Base-by-base conservation (phyloP, 2,888 invertebrate species). In the Amphipyra tragopoginis region DNA sequence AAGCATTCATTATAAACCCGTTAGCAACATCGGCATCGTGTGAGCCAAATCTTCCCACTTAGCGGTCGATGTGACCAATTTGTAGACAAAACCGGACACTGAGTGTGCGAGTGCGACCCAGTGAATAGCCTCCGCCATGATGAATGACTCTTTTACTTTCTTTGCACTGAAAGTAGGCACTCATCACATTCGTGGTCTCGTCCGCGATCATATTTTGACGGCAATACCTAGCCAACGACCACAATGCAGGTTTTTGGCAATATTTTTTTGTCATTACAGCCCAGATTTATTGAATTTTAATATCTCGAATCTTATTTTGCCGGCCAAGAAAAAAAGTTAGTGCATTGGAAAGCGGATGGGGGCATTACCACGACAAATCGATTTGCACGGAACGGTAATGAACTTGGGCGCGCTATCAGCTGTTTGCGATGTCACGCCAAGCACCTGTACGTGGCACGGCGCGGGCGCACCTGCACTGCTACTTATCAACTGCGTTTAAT, bases 11-110 rank as follows among this genome's bases (percentile, higher is more conserved):
- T 79, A 76, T 77, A 79, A 80, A 78, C 75, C 82, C 80, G 83
- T 83, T 82, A 84, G 77, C 69, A 80, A 78, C 74, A 75, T 75
- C 75, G 77, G 77, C 81, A 72, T 74, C 79, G 84, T 85, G 81
- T 79, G 84, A 84, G 85, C 83, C 86, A 80, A 88, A 89, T 89
- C 87, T 90, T 87, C 84, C 90, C 87, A 92, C 87, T 91, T 90
- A 90, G 90, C 92, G 90, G 93, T 92, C 91, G 89, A 91, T 88
- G 93, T 92, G 86, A 91, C 92, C 93, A 91, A 92, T 93, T 90
- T 89, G 89, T 87, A 88, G 88, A 88, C 85, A 87, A 90, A 78
- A 90, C 93, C 93, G 93, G 92, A 92, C 91, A 90, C 86, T 75
- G 79, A 78, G 82, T 83, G 81, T 75, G 86, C 84, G 89, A 86